A percentile compares a stretch with the other conserved stretches of the same genome.
Evolutionary conservation across 2,113 vertebrate species (phyloP).

Genomic region (Myotis brandtii): DNA sequence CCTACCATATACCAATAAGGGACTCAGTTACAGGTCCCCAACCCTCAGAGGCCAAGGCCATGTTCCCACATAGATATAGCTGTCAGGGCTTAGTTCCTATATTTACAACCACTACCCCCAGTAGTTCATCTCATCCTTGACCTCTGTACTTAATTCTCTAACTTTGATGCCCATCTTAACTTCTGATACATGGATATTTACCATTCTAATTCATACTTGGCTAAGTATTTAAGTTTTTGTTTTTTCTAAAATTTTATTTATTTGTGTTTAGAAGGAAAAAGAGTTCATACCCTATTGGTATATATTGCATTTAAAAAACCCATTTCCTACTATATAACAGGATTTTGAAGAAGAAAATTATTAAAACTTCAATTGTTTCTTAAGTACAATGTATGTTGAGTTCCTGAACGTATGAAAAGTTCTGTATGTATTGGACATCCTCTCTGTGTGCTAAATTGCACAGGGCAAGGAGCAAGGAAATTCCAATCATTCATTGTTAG

Average conservation of each 20-base stretch:
- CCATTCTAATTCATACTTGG: background rate
- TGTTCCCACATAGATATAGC: background rate
- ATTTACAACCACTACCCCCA: background rate
- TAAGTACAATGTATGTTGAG: background rate
- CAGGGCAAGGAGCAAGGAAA: background rate
- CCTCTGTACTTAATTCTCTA: background rate
- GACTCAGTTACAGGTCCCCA: background rate
- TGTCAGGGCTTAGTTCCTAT: background rate
- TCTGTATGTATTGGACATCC: background rate
- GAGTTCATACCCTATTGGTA: background rate
- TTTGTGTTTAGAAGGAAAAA: conserved; percentile 2
- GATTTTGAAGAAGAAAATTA: background rate
- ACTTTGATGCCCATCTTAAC: background rate
- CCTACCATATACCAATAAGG: background rate
- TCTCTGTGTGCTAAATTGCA: background rate
- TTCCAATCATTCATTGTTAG: background rate
- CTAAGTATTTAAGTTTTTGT: background rate
- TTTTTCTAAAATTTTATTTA: background rate
- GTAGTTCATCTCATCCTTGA: background rate
- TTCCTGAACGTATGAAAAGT: background rate
- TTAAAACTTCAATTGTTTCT: background rate
- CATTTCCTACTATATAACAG: background rate
- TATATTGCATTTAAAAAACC: background rate
- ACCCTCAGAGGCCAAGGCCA: background rate
- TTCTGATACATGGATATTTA: background rate